Percentiles rank a stretch among this genome's conserved stretches.
Evolutionary conservation across 2,888 invertebrate species (phyloP).

Genomic region (Drosophila atripex): DNA sequence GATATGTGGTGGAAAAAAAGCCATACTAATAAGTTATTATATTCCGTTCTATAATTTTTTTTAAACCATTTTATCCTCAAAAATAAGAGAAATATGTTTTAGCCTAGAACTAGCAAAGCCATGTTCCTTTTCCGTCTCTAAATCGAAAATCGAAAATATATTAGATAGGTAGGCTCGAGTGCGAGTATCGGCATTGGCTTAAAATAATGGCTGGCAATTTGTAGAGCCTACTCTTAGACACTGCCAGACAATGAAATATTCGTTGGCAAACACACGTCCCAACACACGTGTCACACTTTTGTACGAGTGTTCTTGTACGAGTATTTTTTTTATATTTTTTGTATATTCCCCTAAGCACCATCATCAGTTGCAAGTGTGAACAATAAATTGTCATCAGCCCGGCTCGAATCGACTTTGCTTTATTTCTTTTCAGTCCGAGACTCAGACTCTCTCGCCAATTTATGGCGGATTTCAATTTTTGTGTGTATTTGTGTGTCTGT

Average conservation of each 20-base stretch:
- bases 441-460: slow-evolving; percentile 60
- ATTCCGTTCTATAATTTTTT: too few relatives aligned
- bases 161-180: slow-evolving; percentile 11
- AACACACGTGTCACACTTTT: slow-evolving; percentile 44
- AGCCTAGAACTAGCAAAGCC: too few relatives aligned
- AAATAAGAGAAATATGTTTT: too few relatives aligned
- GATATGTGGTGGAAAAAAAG: too few relatives aligned
- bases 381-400: slow-evolving; percentile 80
- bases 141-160: slow-evolving; percentile 31
- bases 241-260: slow-evolving; percentile 76
- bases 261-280: slow-evolving; percentile 48
- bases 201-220: slow-evolving; percentile 77
- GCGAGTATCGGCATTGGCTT: slow-evolving; percentile 43
- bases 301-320: background rate
- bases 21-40: too few relatives aligned
- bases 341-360: slow-evolving; percentile 68
- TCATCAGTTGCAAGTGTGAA: slow-evolving; percentile 81
- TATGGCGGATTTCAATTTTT: slow-evolving; percentile 80
- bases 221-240: slow-evolving; percentile 66
- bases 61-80: too few relatives aligned
- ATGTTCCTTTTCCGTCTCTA: slow-evolving; percentile 3
- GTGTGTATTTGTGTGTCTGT: slow-evolving; percentile 2
- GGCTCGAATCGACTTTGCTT: slow-evolving; percentile 65
- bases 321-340: slow-evolving; percentile 5
- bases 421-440: slow-evolving; percentile 40